Conservation (phyloP, 1,140 invertebrate species). For the Drosophila sulfurigaster region DNA sequence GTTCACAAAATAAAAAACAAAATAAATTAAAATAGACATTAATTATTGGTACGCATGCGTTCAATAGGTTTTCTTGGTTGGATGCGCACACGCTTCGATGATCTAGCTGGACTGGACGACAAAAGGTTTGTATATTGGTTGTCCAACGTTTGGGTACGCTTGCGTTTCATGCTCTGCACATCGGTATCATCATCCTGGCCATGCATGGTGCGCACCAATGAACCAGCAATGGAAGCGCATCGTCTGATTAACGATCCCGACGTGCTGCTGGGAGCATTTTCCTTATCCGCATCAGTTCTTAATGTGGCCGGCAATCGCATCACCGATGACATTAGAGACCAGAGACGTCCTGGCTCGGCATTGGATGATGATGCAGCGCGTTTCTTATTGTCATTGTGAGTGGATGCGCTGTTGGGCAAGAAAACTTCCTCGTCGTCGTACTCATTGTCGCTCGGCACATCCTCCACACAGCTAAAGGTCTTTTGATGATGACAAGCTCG, state of each 20-base stretch:
- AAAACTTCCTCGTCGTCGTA: slow-evolving; percentile 63
- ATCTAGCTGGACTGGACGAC: slow-evolving; percentile 51
- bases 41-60: slow-evolving; percentile 66
- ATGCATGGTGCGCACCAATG: slow-evolving; percentile 63
- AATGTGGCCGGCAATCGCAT: slow-evolving; percentile 67
- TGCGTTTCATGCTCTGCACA: slow-evolving; percentile 67
- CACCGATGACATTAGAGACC: slow-evolving; percentile 73
- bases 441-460: slow-evolving; percentile 51
- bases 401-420: slow-evolving; percentile 58
- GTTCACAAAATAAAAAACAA: not conserved
- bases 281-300: slow-evolving; percentile 44
- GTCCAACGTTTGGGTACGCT: slow-evolving; percentile 76
- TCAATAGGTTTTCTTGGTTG: slow-evolving; percentile 74
- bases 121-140: slow-evolving; percentile 47
- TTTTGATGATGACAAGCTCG: slow-evolving; percentile 42
- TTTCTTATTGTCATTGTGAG: slow-evolving; percentile 62
- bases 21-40: not conserved
- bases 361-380: not conserved
- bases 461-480: slow-evolving; percentile 60
- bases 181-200: slow-evolving; percentile 50
- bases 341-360: slow-evolving; percentile 55
- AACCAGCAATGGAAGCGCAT: slow-evolving; percentile 79
- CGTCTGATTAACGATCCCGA: slow-evolving; percentile 67
- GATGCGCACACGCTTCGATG: slow-evolving; percentile 78
- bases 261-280: slow-evolving; percentile 20